Percentiles rank a stretch among this genome's conserved stretches.
phyloP scores from a whole-genome alignment of 2,797 vertebrate genomes.

The Darevskia mixta region DNA sequence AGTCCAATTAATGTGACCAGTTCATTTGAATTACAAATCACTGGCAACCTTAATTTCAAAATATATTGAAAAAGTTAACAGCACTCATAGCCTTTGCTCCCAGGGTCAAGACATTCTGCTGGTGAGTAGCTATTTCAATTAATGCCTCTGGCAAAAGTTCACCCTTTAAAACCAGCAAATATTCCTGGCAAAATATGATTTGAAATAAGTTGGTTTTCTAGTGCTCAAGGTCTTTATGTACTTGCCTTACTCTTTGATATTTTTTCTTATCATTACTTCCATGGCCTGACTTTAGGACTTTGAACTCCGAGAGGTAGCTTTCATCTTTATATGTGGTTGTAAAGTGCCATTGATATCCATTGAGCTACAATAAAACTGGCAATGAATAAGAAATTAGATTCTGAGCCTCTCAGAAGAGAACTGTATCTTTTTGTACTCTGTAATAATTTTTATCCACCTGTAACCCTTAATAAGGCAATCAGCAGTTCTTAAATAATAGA shows the following conservation, averaged over 20 bases:
- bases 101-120: too few species aligned
- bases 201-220: not conserved
- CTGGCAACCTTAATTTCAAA: too few species aligned
- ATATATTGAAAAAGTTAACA: too few species aligned
- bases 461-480: too few species aligned
- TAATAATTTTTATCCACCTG: too few species aligned
- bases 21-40: too few species aligned
- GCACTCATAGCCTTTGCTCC: too few species aligned
- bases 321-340: not conserved
- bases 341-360: not conserved
- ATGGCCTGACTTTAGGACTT: not conserved
- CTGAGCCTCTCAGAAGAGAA: not conserved
- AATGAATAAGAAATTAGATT: not conserved
- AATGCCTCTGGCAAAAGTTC: too few species aligned
- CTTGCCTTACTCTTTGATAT: not conserved
- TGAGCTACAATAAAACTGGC: constrained; percentile 1
- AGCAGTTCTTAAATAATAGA: too few species aligned
- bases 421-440: too few species aligned
- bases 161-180: not conserved
- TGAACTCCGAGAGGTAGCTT: not conserved
- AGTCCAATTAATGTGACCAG: too few species aligned
- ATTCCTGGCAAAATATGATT: not conserved
- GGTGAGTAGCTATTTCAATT: too few species aligned
- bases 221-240: not conserved
- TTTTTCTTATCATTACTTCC: constrained; percentile 8